Base-by-base conservation (phyloP, 1,140 invertebrate genomes). In the Pectinophora gossypiella region DNA sequence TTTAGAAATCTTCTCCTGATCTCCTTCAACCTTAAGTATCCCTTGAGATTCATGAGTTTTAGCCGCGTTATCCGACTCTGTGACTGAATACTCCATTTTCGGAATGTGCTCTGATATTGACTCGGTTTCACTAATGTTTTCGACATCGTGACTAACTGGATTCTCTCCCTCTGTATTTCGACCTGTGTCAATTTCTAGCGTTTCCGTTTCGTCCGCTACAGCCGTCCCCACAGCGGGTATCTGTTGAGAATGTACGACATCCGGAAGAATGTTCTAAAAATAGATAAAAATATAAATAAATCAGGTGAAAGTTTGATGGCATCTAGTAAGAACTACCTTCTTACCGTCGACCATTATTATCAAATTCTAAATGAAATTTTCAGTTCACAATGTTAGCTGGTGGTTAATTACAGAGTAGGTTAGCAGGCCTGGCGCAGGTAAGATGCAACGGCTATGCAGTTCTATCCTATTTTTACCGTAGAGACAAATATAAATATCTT, bases 241-340 rank as follows among this genome's bases (percentile, higher is more conserved):
- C 71, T 85, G 83, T 76, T 86, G 77, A 58, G 76, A 82, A 83
- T 86, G 76, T 60, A 86, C 83, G 65, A 86, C 81, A 74, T 86
- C 83, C 81, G 83, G 83, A 82, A 86, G 83, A 72, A 79, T 68
- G 66, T 82, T 82, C 83, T 86, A 86, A 86, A 86, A 86, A 86
- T 86, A 86, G 78, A 82, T 74, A 74, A 76, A 69, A 78, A 63
- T 77, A 81, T 63, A 83, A 80, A 78, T 79, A 79, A 40, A 40
- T 40, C n/a, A 16, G 16, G 36, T 53, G 19, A 51, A 53, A 53
- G 12, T 49, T 48, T 40, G n/a, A 40, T 18, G 36, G 13, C 16
- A 40, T 16, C 36, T 12, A 10, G 3, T 7, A n/a, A n/a, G n/a
- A n/a, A n/a, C n/a, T n/a, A n/a, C n/a, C n/a, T n/a, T n/a, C n/a